These are phyloP conservation scores for Eleutherodactylus coqui DNA, from an alignment of 2,797 vertebrate species.

Conservation along the genomic window DNA sequence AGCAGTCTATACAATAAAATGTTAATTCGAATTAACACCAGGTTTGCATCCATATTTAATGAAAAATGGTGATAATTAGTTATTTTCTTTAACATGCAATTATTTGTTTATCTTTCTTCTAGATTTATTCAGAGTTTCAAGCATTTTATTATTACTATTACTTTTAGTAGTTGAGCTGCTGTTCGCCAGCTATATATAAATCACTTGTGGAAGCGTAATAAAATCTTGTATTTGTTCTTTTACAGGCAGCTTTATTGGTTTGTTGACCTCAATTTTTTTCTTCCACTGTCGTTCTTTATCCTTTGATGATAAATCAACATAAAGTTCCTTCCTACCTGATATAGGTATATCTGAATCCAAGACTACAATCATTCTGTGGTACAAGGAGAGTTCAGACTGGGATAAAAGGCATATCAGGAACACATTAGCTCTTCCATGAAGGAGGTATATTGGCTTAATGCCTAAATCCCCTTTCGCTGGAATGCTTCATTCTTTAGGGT, in stretches of 20 bases:
- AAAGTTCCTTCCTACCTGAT: conserved; percentile 7
- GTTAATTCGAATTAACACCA: no score
- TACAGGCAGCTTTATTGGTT: conserved; percentile 42
- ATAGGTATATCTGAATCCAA: conserved; percentile 8
- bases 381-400: no score
- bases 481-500: no score
- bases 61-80: not conserved
- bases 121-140: conserved; percentile 7
- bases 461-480: no score
- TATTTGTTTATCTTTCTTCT: not conserved
- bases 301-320: conserved; percentile 9
- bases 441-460: no score
- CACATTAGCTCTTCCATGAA: no score
- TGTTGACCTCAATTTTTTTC: conserved; percentile 35
- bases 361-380: not conserved
- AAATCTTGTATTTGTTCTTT: conserved; percentile 15
- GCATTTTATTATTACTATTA: conserved; percentile 22
- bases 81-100: not conserved
- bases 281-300: not conserved
- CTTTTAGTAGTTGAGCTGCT: conserved; percentile 22
- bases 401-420: not conserved
- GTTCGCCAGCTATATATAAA: conserved; percentile 17
- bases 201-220: conserved; percentile 32
- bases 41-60: not conserved
- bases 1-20: not conserved